Base-by-base conservation (phyloP, 2,113 vertebrate species). In the Oreotrochilus melanogaster region DNA sequence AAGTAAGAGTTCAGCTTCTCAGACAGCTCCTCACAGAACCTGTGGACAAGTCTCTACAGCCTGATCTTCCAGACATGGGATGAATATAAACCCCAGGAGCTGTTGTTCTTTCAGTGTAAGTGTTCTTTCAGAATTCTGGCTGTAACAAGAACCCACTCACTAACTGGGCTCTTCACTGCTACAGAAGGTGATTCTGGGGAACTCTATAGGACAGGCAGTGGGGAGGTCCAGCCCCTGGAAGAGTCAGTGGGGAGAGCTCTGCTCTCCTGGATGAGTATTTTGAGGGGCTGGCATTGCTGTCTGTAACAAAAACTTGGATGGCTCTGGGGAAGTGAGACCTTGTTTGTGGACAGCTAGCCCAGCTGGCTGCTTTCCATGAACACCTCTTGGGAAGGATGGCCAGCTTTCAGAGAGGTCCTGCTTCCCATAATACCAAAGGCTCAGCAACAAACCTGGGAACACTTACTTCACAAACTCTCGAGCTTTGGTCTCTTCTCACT, bases 1-100 rank as follows among this genome's bases (percentile, higher is more conserved):
- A 90, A 90, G 82, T 35, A 54, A 33, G 65, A 88, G 80, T 76
- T 92, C 84, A 66, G 25, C 51, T 89, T 88, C 83, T 78, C 48
- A 45, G 88, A 70, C 8, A 2, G 88, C 74, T 84, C 62, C 69
- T 88, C 76, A 39, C 42, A 64, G 60, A 43, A 81, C 75, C 66
- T n/a, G 21, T 43, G 47, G 65, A 90, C 54, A 65, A 88, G 78
- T 73, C 62, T 85, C 71, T 74, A n/a, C 86, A 82, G 73, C 35
- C 64, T 93, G n/a, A 81, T 87, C 61, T 83, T 92, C 64, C 48
- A 54, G 69, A 61, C n/a, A 60, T 61, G 65, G 39, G 27, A 73
- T 82, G 62, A 72, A 43, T 61, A 54, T 30, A 82, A 92, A 93
- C 48, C 65, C 76, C 79, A 81, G 60, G 65, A 67, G 86, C 73